phyloP scores from a whole-genome alignment of 1,140 invertebrate genomes.

The Drosophila hydei region DNA sequence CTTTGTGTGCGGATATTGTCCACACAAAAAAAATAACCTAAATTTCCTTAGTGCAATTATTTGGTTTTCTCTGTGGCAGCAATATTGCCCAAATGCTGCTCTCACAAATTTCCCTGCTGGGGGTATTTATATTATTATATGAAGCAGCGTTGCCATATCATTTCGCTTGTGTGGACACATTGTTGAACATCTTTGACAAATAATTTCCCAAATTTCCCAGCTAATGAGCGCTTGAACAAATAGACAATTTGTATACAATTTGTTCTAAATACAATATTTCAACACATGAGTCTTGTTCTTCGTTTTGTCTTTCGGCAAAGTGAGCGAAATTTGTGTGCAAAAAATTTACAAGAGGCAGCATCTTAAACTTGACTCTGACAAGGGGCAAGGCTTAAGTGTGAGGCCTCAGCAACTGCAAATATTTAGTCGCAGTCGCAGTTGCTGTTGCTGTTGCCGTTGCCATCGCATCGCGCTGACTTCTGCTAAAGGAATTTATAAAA shows the following conservation, averaged over 20 bases:
- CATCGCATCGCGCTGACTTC: conserved; percentile 53
- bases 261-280: too few species aligned
- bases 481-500: conserved; percentile 79
- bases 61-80: not conserved
- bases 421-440: conserved; percentile 42
- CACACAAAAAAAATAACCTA: conserved; percentile 6
- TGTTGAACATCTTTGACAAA: too few species aligned
- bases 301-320: conserved; percentile 45
- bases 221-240: not conserved
- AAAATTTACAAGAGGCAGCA: conserved; percentile 68
- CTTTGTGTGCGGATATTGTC: conserved; percentile 15
- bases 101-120: conserved; percentile 6
- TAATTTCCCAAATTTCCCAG: not conserved
- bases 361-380: conserved; percentile 61
- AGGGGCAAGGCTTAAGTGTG: conserved; percentile 41
- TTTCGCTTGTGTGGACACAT: too few species aligned
- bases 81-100: not conserved
- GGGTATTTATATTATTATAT: conserved; percentile 10
- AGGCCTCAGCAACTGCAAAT: conserved; percentile 42
- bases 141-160: not conserved
- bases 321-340: conserved; percentile 72
- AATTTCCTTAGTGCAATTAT: not conserved
- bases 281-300: not conserved
- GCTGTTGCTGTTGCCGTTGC: conserved; percentile 6
- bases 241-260: not conserved